Evolutionary conservation across 2,113 vertebrate species (phyloP).

Genomic region (Spilogale gracilis): DNA sequence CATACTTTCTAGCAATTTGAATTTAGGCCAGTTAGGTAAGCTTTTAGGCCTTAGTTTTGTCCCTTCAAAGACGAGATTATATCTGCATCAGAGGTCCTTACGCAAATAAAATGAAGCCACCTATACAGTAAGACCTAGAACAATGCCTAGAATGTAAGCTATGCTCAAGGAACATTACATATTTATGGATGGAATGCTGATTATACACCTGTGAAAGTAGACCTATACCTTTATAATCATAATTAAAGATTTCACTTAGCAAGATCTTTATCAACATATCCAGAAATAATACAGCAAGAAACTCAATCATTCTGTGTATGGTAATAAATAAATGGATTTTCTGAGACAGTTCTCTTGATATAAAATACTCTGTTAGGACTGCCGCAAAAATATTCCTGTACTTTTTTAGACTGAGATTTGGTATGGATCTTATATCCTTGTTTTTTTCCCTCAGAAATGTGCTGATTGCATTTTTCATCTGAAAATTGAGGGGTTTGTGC

Average conservation of each 20-base stretch:
- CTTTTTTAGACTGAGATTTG: neutral
- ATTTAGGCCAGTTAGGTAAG: neutral
- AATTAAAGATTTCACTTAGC: slow-evolving; percentile 3
- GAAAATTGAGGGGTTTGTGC: neutral
- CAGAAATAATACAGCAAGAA: neutral
- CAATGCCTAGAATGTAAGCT: neutral
- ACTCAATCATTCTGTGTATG: neutral
- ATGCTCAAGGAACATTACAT: neutral
- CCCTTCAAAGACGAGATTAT: neutral
- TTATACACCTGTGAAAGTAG: neutral
- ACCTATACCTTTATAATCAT: neutral
- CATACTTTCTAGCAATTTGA: neutral
- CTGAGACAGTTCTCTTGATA: neutral
- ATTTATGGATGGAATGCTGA: neutral
- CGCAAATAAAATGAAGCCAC: neutral
- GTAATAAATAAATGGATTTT: neutral
- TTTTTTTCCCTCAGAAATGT: neutral
- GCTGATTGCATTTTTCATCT: neutral
- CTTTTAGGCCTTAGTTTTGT: neutral
- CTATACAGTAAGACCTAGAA: neutral
- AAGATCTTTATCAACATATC: neutral
- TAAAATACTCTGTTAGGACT: slow-evolving; percentile 2
- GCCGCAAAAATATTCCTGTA: neutral
- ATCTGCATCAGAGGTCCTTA: neutral
- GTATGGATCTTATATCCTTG: neutral